Evolutionary conservation across 2,888 invertebrate genomes (phyloP), one percentile per base, ranked within the genome.

Genomic region (Eupelmus urozonus): DNA sequence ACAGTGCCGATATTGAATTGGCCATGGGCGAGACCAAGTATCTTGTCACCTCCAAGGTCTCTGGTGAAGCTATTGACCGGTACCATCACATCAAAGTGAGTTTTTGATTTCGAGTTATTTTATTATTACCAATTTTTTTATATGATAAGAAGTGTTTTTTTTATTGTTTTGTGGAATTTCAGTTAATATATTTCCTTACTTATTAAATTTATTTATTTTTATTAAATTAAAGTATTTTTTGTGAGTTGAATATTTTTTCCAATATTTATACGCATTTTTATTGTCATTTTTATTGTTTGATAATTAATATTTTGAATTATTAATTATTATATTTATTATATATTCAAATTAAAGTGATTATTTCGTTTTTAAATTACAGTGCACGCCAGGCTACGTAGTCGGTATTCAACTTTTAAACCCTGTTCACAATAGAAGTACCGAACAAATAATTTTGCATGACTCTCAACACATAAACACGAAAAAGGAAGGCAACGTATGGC

Each of bases 381-480:
- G 96, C 82, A 94, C 94, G 79, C 96, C 96, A 1, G 96, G 96
- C 3, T 96, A 94, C 88, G 96, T 96, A 0, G 92, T 98, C 66
- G 97, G 97, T 5, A 93, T 98, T 59, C 97, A 98, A 89, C 92
- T 98, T 18, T 90, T 98, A 3, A 98, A 97, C 90, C 97, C 97
- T 0, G 95, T 97, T 78, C 95, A 96, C 83, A 96, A 96, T 87
- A 93, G 95, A 79, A 97, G 96, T 70, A 94, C 96, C 0, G 98
- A 98, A 90, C 92, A 93, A 83, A 94, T 98, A 76, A 92, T 93
- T 51, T 93, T 97, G 69, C 93, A 95, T 82, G 96, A 97, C 88
- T 94, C 95, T 0, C 93, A 94, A 84, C 93, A 93, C 67, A 92
- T 93, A 69, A 34, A 34, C 9, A 34, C 34, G 9, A 34, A 34